Evolutionary conservation across 2,888 invertebrate species (phyloP), one percentile per base, ranked within the genome.

Genomic region (Amitus sp.): DNA sequence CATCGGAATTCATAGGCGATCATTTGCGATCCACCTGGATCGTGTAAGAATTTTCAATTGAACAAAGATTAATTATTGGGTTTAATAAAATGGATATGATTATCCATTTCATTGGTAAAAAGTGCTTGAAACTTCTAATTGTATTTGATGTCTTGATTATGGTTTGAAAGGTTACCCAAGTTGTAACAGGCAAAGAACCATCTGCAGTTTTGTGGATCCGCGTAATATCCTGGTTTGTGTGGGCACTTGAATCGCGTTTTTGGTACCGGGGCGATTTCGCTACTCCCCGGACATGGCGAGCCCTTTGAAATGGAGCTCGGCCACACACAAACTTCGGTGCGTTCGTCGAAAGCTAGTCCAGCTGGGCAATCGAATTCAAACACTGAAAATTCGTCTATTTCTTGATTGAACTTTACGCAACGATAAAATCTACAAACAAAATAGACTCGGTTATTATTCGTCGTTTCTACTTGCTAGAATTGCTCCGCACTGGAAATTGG

Each of bases 181-280:
- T 91, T 90, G 55, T 90, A 83, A 74, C 93, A 93, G 18, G 92
- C 92, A 81, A 91, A 92, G 86, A 93, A 93, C 91, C 91, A 92
- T 55, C 92, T 87, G 68, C 92, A 92, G 82, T 93, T 92, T 77
- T 90, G 90, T 0, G 91, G 91, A 79, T 93, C 92, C 0, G 89
- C 90, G 75, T 90, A 92, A 78, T 91, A 93, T 58, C 92, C 92
- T 82, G 87, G 85, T 67, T 87, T 85, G 43, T 85, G 83, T 0
- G 90, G 89, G 73, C 93, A 93, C 27, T 86, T 81, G 79, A 91
- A 92, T 69, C 90, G 85, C 1, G 86, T 85, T 50, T 83, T 82
- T 0, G 91, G 88, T 0, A 91, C 90, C 0, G 92, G 91, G 0
- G 90, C 90, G 28, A 93, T 91, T 83, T 93, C 92, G 27, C 90